Base-by-base conservation (phyloP, 2,113 vertebrate species). In the Nibea albiflora region DNA sequence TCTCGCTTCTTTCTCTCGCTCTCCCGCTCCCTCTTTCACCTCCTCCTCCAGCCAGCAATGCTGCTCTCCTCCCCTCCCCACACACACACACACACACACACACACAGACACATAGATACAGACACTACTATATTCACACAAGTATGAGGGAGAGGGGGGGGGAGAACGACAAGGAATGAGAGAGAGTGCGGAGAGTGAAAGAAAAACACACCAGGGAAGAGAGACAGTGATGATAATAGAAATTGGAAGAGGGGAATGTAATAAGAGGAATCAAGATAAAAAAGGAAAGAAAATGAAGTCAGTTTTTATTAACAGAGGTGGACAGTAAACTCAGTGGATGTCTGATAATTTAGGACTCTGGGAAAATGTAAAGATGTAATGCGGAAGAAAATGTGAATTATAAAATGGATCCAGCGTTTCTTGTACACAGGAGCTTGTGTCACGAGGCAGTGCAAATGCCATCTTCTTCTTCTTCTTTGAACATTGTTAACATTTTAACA, bases 41-140 rank as follows among this genome's bases (percentile, higher is more conserved):
- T 89, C 89, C 90, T 92, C 87, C 87, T 85, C 76, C 82, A 82
- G 72, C 78, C 86, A 86, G 83, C 77, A 78, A 83, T 66, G 81
- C 85, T 78, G 87, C 85, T 90, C 82, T 89, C 70, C 85, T 93
- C 81, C 54, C 87, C 73, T 89, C 89, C 87, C 79, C 69, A 60
- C 35, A 35, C 28, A 31, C 28, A 2, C 58, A 85, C 35, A 83
- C 54, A 84, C 80, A 89, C 90, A 67, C 69, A 60, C 35, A 35
- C 31, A 35, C 31, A 6, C 60, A 85, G 44, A 83, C 54, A 84
- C 80, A 89, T 57, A 75, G 54, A 77, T 78, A 84, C 84, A 84
- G 64, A 89, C 63, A 87, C 69, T 72, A 84, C 76, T 86, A 76
- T 81, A 78, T 62, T 87, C 80, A 80, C 78, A 88, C 78, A 83